Evolutionary conservation across 2,888 invertebrate genomes (phyloP), one percentile per base, ranked within the genome.

Genomic region (Perizoma flavofasciatum): DNA sequence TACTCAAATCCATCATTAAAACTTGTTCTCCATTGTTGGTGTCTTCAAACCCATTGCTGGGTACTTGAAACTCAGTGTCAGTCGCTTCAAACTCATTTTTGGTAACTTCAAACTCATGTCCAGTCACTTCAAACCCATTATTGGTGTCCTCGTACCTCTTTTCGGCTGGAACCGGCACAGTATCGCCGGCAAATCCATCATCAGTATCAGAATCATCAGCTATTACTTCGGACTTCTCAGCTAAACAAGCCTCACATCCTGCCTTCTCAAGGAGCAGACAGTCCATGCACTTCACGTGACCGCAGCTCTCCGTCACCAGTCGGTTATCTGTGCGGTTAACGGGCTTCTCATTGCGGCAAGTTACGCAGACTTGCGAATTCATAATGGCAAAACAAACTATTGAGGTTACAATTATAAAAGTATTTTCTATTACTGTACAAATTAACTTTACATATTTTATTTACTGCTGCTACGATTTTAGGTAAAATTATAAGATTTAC

Each of bases 201-300:
- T 67, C 67, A 9, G 59, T 55, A 39, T 65, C 65, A 4, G 64
- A 62, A 41, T 39, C 64, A 49, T 65, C 59, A n/a, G 55, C 64
- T 46, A 60, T 61, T 7, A 66, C 71, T 39, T 71, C 59, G 22
- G 55, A 53, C 44, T 72, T 71, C 44, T 72, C 61, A 47, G 68
- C 68, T 45, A 61, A 63, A 74, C 95, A 95, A 67, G 93, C 92
- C 65, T 88, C 83, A 75, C 96, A 96, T 9, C 94, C 94, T 41
- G 92, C 84, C 68, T 94, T 95, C 77, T 96, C 96, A 22, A 92
- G 87, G 39, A 96, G 78, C 46, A 96, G 87, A 78, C 96, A 96
- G 66, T 93, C 85, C 71, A 96, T 94, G 81, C 96, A 96, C 84
- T 96, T 96, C 56, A 92, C 92, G 79, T 96, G 96, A 4, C 96